These are phyloP conservation scores for Ginglymostoma cirratum DNA, from an alignment of 2,113 vertebrate genomes.

Conservation along the genomic window DNA sequence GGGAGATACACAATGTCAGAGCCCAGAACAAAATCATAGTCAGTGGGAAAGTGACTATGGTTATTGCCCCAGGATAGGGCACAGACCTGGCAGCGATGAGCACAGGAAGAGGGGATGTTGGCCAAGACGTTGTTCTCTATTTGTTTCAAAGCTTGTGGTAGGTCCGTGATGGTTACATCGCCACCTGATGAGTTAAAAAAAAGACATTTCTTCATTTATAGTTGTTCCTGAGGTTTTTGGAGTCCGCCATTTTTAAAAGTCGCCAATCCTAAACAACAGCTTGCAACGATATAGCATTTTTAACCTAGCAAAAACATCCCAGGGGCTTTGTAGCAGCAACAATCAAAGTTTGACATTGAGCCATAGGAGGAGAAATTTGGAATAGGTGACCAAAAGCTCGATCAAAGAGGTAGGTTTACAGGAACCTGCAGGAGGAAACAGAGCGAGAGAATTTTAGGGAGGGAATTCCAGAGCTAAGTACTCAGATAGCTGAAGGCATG, in stretches of 20 bases:
- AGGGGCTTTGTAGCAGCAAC: no score
- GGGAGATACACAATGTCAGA: conserved; percentile 73
- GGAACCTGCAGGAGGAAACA: neutral
- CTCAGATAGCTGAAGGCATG: neutral
- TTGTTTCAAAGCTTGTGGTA: conserved; percentile 65
- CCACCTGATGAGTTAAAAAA: conserved; percentile 55
- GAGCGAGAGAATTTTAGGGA: neutral
- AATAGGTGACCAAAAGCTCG: neutral
- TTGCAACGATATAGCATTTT: neutral
- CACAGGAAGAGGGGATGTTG: conserved; percentile 57
- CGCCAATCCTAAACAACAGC: neutral
- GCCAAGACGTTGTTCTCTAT: conserved; percentile 63
- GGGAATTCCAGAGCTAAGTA: neutral
- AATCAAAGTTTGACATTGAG: neutral
- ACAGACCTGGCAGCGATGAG: conserved; percentile 48
- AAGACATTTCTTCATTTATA: neutral
- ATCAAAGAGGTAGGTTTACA: neutral
- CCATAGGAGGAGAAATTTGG: neutral
- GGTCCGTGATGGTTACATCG: conserved; percentile 72
- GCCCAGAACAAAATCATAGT: conserved; percentile 73
- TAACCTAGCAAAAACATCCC: no score
- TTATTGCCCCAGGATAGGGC: conserved; percentile 72
- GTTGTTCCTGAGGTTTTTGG: neutral
- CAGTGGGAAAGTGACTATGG: conserved; percentile 58
- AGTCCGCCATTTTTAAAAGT: neutral